Evolutionary conservation across 1,140 invertebrate species (phyloP).

Genomic region (Caerostris darwini): DNA sequence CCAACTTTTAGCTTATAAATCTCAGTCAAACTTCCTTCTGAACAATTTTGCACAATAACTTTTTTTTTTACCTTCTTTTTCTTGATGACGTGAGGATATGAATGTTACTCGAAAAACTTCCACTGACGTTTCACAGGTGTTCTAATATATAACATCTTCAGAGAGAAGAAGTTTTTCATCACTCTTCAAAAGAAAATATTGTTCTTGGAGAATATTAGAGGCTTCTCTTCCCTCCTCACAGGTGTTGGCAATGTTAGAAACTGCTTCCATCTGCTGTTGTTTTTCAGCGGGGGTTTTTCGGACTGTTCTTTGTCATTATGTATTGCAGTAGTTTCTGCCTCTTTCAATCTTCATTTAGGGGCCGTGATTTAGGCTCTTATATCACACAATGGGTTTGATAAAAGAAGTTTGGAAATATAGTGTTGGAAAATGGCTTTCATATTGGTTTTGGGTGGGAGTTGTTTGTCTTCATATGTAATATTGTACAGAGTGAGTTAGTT

Average conservation of each 20-base stretch:
- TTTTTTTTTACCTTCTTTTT: background rate
- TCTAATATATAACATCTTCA: constrained; percentile 15
- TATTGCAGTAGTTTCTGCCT: background rate
- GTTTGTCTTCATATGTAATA: no score
- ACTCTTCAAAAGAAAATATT: constrained; percentile 32
- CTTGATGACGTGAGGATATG: constrained; percentile 9
- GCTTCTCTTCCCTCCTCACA: background rate
- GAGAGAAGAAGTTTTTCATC: background rate
- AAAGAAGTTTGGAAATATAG: no score
- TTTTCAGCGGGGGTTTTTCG: background rate
- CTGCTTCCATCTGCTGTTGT: background rate
- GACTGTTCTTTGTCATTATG: background rate
- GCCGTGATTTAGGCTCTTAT: background rate
- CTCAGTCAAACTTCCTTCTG: constrained; percentile 21
- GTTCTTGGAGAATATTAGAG: constrained; percentile 15
- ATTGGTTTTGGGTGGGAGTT: no score
- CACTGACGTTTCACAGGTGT: constrained; percentile 12
- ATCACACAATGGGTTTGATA: background rate
- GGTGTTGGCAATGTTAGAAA: background rate
- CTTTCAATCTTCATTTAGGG: constrained; percentile 15
- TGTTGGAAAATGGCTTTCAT: no score
- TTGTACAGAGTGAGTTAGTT: no score
- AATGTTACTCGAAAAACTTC: background rate
- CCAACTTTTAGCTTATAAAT: constrained; percentile 32
- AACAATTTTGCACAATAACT: constrained; percentile 29